phyloP scores from a whole-genome alignment of 2,113 vertebrate genomes.

The Pantherophis guttatus region DNA sequence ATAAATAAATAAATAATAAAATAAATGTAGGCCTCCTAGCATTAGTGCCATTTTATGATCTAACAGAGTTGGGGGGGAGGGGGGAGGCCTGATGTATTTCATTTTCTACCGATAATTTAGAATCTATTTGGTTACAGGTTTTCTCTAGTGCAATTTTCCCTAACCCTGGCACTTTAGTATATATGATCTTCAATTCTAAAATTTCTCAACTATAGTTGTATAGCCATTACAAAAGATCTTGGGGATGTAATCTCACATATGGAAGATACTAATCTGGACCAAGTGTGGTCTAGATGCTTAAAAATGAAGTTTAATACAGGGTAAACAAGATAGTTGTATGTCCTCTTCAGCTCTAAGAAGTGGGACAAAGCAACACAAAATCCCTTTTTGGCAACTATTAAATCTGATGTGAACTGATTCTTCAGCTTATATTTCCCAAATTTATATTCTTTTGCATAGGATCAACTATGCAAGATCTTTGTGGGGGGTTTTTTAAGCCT shows the following conservation, averaged over 20 bases:
- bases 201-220: not conserved
- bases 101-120: not conserved
- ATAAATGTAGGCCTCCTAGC: not conserved
- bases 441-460: not conserved
- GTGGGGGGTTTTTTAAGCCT: not conserved
- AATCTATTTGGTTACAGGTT: not conserved
- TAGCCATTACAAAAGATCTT: not conserved
- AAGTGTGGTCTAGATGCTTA: not conserved
- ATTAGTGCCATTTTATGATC: accelerated
- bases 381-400: too few species aligned
- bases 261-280: not conserved
- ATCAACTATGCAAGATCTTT: not conserved
- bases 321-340: not conserved
- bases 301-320: not conserved
- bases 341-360: not conserved
- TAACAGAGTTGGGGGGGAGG: not conserved
- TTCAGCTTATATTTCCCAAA: not conserved
- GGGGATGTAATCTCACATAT: not conserved
- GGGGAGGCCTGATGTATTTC: accelerated
- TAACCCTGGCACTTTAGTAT: not conserved
- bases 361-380: not conserved
- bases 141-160: not conserved
- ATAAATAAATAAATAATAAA: not conserved
- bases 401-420: not conserved
- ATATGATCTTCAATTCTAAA: not conserved